Evolutionary conservation across 2,797 vertebrate species (phyloP), one percentile per base, ranked within the genome.

Genomic region (Melanogrammus aeglefinus): DNA sequence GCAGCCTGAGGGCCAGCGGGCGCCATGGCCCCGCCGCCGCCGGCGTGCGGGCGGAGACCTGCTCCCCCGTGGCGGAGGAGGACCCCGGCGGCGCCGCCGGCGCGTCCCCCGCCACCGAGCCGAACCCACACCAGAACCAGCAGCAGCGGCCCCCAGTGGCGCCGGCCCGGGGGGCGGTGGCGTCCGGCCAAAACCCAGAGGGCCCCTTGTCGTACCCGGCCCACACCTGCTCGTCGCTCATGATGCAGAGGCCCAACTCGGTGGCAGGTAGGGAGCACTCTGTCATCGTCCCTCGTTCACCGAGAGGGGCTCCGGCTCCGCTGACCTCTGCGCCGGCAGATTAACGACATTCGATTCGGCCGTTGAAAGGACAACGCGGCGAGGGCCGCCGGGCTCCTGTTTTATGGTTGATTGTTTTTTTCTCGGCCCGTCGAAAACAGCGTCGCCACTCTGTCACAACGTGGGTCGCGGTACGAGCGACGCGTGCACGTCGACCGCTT

Each of bases 171-270:
- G 84, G 81, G 72, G 80, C 85, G 21, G 79, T 0, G 4, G 51
- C 51, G 51, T 63, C 51, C 51, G 8, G 80, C 76, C 89, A 87
- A 76, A 80, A 84, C 5, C 94, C 94, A 29, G 97, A 98, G 88
- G 96, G 96, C 83, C 96, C 95, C 0, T 35, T 96, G 83, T 92
- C 95, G 51, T 97, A 97, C 69, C 77, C 93, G 16, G 90, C 95
- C 4, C 94, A 95, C 82, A 94, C 83, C 77, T 93, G 95, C 78
- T 94, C 94, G 75, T 96, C 97, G 16, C 93, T 98, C 89, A 93
- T 98, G 91, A 97, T 99, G 97, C 97, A 97, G 72, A 95, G 98
- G 83, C 98, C 98, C 39, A 99, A 99, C 94, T 99, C 98, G 0
- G 98, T 99, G 41, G 98, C 98, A 95, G 98, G 98, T 99, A 95